Base-by-base conservation (phyloP, 2,797 vertebrate species). In the Platyrinchus mystaceus region DNA sequence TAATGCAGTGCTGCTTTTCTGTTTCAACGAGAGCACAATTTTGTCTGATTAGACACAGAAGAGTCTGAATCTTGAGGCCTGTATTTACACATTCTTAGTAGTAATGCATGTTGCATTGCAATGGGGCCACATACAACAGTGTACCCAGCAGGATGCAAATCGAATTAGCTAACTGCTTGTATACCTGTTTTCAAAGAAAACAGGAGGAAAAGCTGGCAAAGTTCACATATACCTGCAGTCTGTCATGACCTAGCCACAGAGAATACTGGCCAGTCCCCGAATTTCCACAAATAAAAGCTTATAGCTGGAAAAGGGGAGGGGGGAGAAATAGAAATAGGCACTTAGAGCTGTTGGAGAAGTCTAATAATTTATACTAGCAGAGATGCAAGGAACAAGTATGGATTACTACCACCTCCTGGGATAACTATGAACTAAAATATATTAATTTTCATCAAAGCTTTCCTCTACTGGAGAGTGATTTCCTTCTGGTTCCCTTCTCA, bases 271-370 rank as follows among this genome's bases (percentile, higher is more conserved):
- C 78, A 87, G 37, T 55, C 27, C 37, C 47, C 47, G 19, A 66
- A 80, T 60, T 73, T 74, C 74, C 43, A 87, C 27, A 77, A 82
- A 59, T 46, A 80, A 93, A 96, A 91, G 41, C 67, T 85, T 69
- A 39, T 17, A 89, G 58, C 18, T 55, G 63, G 41, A 71, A 77
- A 77, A 59, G 28, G 8, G 6, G 3, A 26, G 11, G 13, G n/a
- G 9, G 4, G 3, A 3, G 20, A 71, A 66, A 14, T 6, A 70
- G 55, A 90, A 84, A 71, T 18, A 27, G 68, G 24, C 23, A 77
- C 20, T 67, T 84, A 73, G 2, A 71, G 34, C 32, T 69, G 30
- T 60, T 58, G 90, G 28, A 75, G 73, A 89, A 87, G 49, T 58
- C 79, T 59, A 84, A 64, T 63, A 80, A 93, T 89, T 94, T 88